Evolutionary conservation across 1,140 invertebrate species (phyloP), one percentile per base, ranked within the genome.

Genomic region (Schlechtendalia chinensis): DNA sequence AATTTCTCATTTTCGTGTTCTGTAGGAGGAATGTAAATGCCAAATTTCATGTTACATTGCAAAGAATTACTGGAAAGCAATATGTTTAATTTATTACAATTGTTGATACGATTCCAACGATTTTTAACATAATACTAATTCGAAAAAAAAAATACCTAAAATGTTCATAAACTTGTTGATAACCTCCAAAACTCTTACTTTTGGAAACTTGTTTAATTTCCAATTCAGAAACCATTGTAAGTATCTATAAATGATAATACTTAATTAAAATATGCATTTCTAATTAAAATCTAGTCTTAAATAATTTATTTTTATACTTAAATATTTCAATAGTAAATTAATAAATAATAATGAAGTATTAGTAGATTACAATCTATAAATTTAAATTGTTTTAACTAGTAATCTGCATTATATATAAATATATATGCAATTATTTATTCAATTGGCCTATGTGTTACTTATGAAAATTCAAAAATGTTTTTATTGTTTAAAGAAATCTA

Each of bases 21-120:
- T 84, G 93, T 89, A 0, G 94, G 91, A 75, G 96, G 97, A 56
- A 98, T 83, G 85, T 92, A 98, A 32, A 97, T 88, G 4, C 93
- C 95, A 88, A 98, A 97, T 84, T 95, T 97, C 93, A 97, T 98
- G 77, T 90, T 89, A 86, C 96, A 98, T 86, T 93, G 90, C 75
- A 97, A 85, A 84, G 92, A 90, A 79, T 87, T 86, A 80, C 96
- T 93, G 83, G 63, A 87, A 87, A 81, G 82, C 83, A 84, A 77
- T 81, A 53, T 4, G 74, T 5, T 12, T 12, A 50, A 12, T 8
- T 50, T 50, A 50, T 50, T 50, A 50, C 8, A 53, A 3, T 32
- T n/a, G 1, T 50, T 22, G 22, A 53, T 45, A 27, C 5, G 19
- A 82, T 27, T 12, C 5, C 8, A 50, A 50, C 14, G 5, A 50